Evolutionary conservation across 1,140 invertebrate genomes (phyloP).

Genomic region (Caenorhabditis briggsae): DNA sequence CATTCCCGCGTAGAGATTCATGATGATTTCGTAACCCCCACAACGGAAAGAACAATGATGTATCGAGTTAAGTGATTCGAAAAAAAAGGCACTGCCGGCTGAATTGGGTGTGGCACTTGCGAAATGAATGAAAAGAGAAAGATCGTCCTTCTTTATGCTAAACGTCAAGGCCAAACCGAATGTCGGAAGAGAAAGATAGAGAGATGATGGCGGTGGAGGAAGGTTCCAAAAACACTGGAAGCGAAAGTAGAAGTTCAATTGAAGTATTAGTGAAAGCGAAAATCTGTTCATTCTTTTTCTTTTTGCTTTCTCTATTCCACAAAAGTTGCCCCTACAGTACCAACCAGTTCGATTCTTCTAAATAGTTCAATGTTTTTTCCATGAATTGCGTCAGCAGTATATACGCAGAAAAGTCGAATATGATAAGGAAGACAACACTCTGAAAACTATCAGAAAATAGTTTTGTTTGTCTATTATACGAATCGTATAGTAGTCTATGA

Average conservation of each 20-base stretch:
- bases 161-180: constrained; percentile 37
- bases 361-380: not conserved
- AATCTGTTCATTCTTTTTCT: constrained; percentile 21
- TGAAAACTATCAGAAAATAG: not conserved
- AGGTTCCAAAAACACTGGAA: constrained; percentile 1
- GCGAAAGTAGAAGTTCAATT: constrained; percentile 29
- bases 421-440: not conserved
- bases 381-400: constrained; percentile 13
- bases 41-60: not conserved
- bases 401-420: not conserved
- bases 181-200: not conserved
- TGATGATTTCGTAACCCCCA: constrained; percentile 20
- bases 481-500: constrained; percentile 33
- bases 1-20: not conserved
- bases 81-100: constrained; percentile 3
- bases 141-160: constrained; percentile 11
- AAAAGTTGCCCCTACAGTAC: not conserved
- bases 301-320: no score
- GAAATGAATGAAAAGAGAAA: not conserved
- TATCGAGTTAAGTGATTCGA: not conserved
- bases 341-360: constrained; percentile 7
- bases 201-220: not conserved
- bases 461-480: not conserved
- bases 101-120: constrained; percentile 37
- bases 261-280: constrained; percentile 47